These are phyloP conservation scores for Melipona bicolor DNA, from an alignment of 2,888 invertebrate genomes.

Conservation along the genomic window DNA sequence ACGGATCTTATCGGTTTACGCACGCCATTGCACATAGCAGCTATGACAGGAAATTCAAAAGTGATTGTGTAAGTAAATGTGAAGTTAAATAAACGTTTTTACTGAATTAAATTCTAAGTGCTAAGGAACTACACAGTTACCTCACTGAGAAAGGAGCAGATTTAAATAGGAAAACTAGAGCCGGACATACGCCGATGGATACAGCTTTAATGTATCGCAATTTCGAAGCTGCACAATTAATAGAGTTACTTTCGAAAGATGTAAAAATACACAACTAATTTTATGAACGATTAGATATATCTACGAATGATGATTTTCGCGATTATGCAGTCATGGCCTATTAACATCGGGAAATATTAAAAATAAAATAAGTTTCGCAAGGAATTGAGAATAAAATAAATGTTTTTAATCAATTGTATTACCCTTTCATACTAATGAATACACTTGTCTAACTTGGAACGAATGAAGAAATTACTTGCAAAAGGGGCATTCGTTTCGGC, in stretches of 20 bases:
- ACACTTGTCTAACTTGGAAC: no score
- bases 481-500: no score
- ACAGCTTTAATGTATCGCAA: conserved; percentile 11
- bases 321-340: not conserved
- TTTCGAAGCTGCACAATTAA: conserved; percentile 10
- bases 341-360: no score
- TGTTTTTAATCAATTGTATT: not conserved
- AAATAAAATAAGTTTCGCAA: no score
- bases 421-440: not conserved
- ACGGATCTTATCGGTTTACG: conserved; percentile 11
- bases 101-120: not conserved
- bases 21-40: conserved; percentile 39
- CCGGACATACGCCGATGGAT: conserved; percentile 19
- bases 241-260: not conserved
- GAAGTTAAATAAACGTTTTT: not conserved
- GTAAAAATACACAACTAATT: not conserved
- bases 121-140: conserved; percentile 2
- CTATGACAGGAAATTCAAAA: conserved; percentile 35
- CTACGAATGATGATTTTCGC: no score
- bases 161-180: conserved; percentile 1
- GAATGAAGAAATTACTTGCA: no score
- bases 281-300: not conserved
- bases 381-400: not conserved
- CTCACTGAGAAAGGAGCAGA: conserved; percentile 26
- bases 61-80: conserved; percentile 26